Base-by-base conservation (phyloP, 2,113 vertebrate genomes). In the Epinephelus moara region DNA sequence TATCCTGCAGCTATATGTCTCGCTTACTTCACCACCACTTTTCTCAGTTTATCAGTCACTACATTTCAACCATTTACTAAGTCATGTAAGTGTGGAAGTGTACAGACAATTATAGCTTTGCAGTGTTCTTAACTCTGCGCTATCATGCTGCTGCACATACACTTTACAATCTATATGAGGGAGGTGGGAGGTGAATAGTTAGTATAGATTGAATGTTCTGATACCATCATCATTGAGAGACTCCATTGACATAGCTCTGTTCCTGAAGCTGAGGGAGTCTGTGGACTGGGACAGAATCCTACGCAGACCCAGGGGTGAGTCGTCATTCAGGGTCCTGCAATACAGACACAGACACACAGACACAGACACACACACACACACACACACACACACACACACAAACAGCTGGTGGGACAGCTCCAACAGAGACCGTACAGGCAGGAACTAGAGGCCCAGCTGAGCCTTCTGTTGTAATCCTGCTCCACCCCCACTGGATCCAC, bases 281-380 rank as follows among this genome's bases (percentile, higher is more conserved):
- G 98, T 98, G 86, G 97, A 98, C 88, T 99, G 98, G 40, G 98
- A 99, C n/a, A 99, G 95, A 84, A 98, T 98, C 60, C 97, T 94
- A 33, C 97, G 96, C 70, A 99, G 94, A 9, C 97, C 97, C 93
- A 98, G 89, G 0, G 97, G 95, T 3, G 96, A 96, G 69, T 98
- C 97, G 21, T 98, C 97, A 2, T 95, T 97, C 86, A 99, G 94
- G 0, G 94, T 96, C 93, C 97, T 98, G 89, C 30, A 88, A 57
- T 27, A 80, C 55, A 74, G 11, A 68, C 55, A 72, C 17, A 53
- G 40, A 70, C 57, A 50, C 30, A 59, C 52, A 57, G n/a, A 62
- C 45, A 52, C 52, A 57, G 10, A 52, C 30, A 57, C 57, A 68
- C 87, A 89, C 71, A 85, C 64, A 78, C 52, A 80, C 68, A 55